Evolutionary conservation across 2,113 vertebrate genomes (phyloP), one percentile per base, ranked within the genome.

Genomic region (Misgurnus mizolepis): DNA sequence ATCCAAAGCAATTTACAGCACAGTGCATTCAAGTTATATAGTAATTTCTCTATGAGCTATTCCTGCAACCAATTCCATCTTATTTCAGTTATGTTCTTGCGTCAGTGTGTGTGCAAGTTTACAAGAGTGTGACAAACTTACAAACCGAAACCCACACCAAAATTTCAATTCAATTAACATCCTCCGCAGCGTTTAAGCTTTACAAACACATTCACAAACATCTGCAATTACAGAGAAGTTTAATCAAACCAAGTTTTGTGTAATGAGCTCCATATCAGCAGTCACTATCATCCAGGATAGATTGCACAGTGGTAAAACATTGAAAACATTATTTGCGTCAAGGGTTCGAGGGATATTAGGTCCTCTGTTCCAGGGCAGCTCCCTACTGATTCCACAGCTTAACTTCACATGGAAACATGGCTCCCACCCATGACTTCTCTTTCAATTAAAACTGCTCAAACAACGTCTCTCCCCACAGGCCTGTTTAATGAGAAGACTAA

Each of bases 401-500:
- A 62, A 62, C 66, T 76, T 76, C 56, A 61, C 64, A 41, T 41
- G 40, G 58, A 71, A 12, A 15, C 64, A 47, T 74, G 41, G 45
- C 69, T 78, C 72, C 62, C 73, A 75, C 76, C 18, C 60, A 55
- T 62, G 70, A 76, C 66, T 80, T 80, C 80, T 76, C 84, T 72
- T 82, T 84, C 84, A 84, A 85, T 87, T 85, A 85, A 82, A 83
- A 39, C 45, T 27, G 39, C 76, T 78, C 67, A 74, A 80, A 78
- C 78, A 70, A 65, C 61, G 53, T 69, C 53, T 72, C 66, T 74
- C 65, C 76, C 71, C 4, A 34, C 18, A 22, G 81, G 79, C 58
- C 60, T 34, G 39, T 79, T 82, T 83, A 87, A 85, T 81, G 69
- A 82, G 81, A 80, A 40, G 76, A 77, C 75, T 84, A 84, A 86